Conservation (phyloP, 1,140 invertebrate species). For the Sycophaga agraensis region DNA sequence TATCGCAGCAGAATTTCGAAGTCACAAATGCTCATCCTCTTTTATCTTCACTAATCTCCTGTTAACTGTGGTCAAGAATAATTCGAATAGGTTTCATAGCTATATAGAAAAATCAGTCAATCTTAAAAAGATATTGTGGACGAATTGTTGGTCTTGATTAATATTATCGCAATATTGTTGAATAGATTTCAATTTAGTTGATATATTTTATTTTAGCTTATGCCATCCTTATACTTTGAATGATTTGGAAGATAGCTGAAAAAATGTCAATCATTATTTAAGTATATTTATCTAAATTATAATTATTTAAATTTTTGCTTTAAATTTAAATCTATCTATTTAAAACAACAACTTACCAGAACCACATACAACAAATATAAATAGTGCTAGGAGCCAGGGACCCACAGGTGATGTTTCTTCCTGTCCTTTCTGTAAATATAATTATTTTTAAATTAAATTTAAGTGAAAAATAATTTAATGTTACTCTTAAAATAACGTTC, state of each 20-base stretch:
- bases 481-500: too few species aligned
- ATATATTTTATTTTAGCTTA: slow-evolving; percentile 56
- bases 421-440: slow-evolving; percentile 74
- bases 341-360: slow-evolving; percentile 66
- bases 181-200: slow-evolving; percentile 21
- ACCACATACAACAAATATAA: slow-evolving; percentile 98
- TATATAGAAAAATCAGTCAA: slow-evolving; percentile 30
- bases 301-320: background rate
- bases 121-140: slow-evolving; percentile 27
- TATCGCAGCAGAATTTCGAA: slow-evolving; percentile 19
- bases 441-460: too few species aligned
- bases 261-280: slow-evolving; percentile 33
- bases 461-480: too few species aligned
- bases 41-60: slow-evolving; percentile 8
- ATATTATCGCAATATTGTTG: slow-evolving; percentile 6
- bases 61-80: slow-evolving; percentile 20
- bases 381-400: slow-evolving; percentile 93
- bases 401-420: slow-evolving; percentile 95
- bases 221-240: slow-evolving; percentile 88
- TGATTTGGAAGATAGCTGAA: slow-evolving; percentile 93
- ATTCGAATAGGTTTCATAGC: slow-evolving; percentile 15
- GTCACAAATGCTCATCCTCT: slow-evolving; percentile 22
- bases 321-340: background rate
- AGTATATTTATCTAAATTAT: too few species aligned
- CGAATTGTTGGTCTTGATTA: slow-evolving; percentile 9